Evolutionary conservation across 2,797 vertebrate species (phyloP), one percentile per base, ranked within the genome.

Genomic region (Crotalus adamanteus): DNA sequence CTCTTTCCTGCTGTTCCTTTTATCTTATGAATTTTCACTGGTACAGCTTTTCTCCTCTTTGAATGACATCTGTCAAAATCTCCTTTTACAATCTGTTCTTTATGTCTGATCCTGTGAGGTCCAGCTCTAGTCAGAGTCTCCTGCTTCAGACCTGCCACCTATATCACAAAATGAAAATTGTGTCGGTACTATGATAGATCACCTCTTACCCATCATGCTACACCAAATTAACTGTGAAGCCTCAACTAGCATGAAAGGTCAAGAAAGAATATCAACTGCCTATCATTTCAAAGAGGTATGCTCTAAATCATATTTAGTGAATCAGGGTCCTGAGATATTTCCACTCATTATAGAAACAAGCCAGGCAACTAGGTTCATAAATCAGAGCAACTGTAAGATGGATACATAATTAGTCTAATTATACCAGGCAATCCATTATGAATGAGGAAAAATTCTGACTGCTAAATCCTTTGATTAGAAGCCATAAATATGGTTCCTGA

Each of bases 301-400:
- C 73, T 93, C 6, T 59, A 69, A 91, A 59, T 95, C 1, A 73
- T 78, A 73, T 92, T 92, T 90, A 73, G 88, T 47, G 26, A 69
- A 20, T 92, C 55, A 94, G 91, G 91, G 55, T 94, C 78, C n/a
- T 92, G 87, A 92, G 37, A 91, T 61, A 47, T 89, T 96, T 96
- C 94, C 53, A 95, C 63, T 92, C 56, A 91, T 94, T n/a, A n/a
- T 13, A 88, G 31, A 93, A 95, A n/a, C 73, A 63, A 51, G 3
- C n/a, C 63, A 83, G 94, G 65, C 16, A 94, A 60, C 87, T n/a
- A 93, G 94, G 25, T 92, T 83, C 47, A 47, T 95, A 93, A 95
- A 92, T 92, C 51, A 78, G 91, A 92, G 12, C 0, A 0, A 92
- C 69, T 93, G 1, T 31, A 92, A 93, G 42, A 92, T 92, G 28